These are phyloP conservation scores for Brachionus asplanchnoidis DNA, from an alignment of 1,140 invertebrate species.

Conservation along the genomic window DNA sequence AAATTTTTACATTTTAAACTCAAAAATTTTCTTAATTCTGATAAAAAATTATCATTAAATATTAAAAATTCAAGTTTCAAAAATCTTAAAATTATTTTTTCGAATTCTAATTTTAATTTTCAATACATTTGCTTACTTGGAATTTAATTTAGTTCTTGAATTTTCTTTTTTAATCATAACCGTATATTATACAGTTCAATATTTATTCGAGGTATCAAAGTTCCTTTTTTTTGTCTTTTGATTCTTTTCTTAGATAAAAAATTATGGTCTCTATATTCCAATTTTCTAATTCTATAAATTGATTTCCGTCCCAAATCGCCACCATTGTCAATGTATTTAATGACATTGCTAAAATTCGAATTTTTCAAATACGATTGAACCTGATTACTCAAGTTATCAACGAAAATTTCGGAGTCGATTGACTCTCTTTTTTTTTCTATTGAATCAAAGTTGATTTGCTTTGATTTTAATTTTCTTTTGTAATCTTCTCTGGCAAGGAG, in stretches of 20 bases:
- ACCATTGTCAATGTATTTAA: background rate
- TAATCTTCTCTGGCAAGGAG: background rate
- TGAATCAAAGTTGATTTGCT: background rate
- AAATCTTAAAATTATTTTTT: too few relatives aligned
- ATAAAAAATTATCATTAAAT: too few relatives aligned
- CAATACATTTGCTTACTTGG: too few relatives aligned
- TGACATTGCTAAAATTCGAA: background rate
- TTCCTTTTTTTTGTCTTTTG: background rate
- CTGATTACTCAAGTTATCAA: background rate
- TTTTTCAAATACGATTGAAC: background rate
- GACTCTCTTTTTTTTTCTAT: too few relatives aligned
- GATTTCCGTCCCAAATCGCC: background rate
- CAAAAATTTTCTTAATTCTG: too few relatives aligned
- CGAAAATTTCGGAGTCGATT: background rate
- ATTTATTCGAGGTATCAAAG: background rate
- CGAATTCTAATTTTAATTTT: too few relatives aligned
- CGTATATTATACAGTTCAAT: background rate
- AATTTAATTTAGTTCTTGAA: too few relatives aligned
- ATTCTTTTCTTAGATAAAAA: background rate
- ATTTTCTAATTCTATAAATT: background rate
- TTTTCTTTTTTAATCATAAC: too few relatives aligned
- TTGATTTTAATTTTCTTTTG: background rate
- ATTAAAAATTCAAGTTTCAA: too few relatives aligned
- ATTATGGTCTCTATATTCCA: background rate
- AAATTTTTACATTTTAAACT: too few relatives aligned